Conservation (phyloP, 2,888 invertebrate genomes). For the Willowsia nigromaculata region DNA sequence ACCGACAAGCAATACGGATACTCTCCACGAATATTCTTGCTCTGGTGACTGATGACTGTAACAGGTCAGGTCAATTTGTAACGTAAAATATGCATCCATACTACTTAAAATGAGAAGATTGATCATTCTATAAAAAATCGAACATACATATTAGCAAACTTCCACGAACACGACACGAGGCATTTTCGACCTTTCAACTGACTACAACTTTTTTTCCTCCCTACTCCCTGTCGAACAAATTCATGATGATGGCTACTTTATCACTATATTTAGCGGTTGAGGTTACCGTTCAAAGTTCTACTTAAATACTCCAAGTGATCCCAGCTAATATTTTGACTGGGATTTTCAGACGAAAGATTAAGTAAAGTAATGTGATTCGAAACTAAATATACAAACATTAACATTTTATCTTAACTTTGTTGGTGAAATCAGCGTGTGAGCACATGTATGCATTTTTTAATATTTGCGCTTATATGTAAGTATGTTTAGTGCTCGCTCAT, state of each 20-base stretch:
- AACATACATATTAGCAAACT: background rate
- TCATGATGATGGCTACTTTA: background rate
- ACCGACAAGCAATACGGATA: slow-evolving; percentile 9
- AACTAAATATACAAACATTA: background rate
- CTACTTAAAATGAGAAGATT: background rate
- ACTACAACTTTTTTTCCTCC: background rate
- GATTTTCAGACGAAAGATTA: slow-evolving; percentile 23
- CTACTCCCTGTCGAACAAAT: background rate
- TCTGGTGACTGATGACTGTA: slow-evolving; percentile 2
- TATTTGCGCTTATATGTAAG: background rate
- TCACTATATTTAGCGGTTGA: background rate
- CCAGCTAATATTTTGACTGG: slow-evolving; percentile 51
- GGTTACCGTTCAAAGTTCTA: slow-evolving; percentile 47
- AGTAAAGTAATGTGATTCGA: background rate
- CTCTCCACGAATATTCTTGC: no score
- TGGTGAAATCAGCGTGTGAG: background rate
- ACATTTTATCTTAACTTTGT: background rate
- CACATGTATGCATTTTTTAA: slow-evolving; percentile 9
- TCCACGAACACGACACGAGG: slow-evolving; percentile 53
- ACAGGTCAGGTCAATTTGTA: background rate
- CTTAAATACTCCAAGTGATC: no score
- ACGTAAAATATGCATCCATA: background rate
- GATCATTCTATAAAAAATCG: slow-evolving; percentile 34
- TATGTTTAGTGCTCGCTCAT: background rate
- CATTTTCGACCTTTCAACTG: slow-evolving; percentile 54